Percentiles rank a stretch among this genome's conserved stretches.
Evolutionary conservation across 2,888 invertebrate species (phyloP).

Genomic region (Branchellion lobata): DNA sequence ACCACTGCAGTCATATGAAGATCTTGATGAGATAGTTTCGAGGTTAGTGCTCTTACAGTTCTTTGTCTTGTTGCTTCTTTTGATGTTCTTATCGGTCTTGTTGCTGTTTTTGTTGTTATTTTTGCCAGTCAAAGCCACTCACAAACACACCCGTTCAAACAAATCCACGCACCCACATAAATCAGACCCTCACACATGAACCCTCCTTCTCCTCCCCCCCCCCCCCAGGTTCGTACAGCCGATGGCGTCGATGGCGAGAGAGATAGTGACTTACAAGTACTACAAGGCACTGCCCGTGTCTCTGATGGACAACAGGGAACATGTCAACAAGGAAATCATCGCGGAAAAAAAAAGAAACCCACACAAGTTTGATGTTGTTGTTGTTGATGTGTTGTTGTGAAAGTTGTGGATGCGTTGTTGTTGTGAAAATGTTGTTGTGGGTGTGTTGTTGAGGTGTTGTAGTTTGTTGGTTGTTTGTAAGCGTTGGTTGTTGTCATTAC

Average conservation of each 20-base stretch:
- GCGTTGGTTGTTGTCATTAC: neutral
- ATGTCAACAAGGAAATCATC: slow-evolving; percentile 80
- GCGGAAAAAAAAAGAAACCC: slow-evolving; percentile 79
- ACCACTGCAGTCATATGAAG: slow-evolving; percentile 80
- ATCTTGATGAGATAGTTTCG: slow-evolving; percentile 95
- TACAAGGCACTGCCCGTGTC: slow-evolving; percentile 73
- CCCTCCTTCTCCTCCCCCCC: neutral
- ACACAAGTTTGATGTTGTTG: slow-evolving; percentile 54
- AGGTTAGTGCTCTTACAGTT: neutral
- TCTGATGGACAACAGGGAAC: slow-evolving; percentile 77
- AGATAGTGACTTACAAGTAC: slow-evolving; percentile 86
- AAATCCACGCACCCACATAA: too few species aligned
- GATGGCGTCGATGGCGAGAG: slow-evolving; percentile 89
- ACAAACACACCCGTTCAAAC: too few species aligned
- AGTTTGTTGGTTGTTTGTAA: neutral
- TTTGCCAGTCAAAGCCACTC: too few species aligned
- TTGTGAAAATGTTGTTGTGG: neutral
- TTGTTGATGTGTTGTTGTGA: neutral
- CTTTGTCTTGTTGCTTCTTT: neutral
- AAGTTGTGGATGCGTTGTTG: neutral
- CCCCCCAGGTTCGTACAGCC: slow-evolving; percentile 85
- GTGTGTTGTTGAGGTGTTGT: neutral
- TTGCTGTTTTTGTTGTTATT: too few species aligned
- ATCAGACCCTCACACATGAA: too few species aligned
- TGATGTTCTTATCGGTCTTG: neutral